A percentile compares a stretch with the other conserved stretches of the same genome.
Conservation (phyloP, 2,113 vertebrate species). For the Prochilodus magdalenae region DNA sequence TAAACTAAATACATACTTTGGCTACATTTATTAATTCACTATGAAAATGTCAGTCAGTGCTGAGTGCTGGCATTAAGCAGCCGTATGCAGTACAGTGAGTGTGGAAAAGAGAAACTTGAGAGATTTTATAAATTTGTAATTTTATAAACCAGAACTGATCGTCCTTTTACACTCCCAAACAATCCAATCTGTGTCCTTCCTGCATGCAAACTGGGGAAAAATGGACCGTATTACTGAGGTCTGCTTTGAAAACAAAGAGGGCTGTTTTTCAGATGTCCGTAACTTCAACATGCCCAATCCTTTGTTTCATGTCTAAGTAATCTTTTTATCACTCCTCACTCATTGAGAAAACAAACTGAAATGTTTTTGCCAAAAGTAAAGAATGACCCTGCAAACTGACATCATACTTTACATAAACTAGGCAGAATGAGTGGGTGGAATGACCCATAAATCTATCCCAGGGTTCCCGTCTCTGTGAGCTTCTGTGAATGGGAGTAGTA, state of each 20-base stretch:
- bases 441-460: slow-evolving; percentile 58
- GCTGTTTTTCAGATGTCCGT: background rate
- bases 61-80: background rate
- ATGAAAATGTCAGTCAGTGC: background rate
- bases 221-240: background rate
- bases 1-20: background rate
- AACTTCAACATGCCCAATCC: background rate
- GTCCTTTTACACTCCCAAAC: background rate
- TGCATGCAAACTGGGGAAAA: background rate
- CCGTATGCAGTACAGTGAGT: background rate
- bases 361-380: slow-evolving; percentile 42
- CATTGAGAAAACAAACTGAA: slow-evolving; percentile 54
- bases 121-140: background rate
- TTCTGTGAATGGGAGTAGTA: slow-evolving; percentile 4
- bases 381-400: slow-evolving; percentile 46
- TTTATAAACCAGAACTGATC: background rate
- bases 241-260: background rate
- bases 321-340: slow-evolving; percentile 61
- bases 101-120: background rate
- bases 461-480: slow-evolving; percentile 4
- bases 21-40: background rate
- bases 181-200: background rate
- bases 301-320: slow-evolving; percentile 43
- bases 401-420: slow-evolving; percentile 36
- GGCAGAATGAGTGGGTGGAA: slow-evolving; percentile 45